These are phyloP conservation scores for Clamator glandarius DNA, from an alignment of 2,797 vertebrate species.

Conservation along the genomic window DNA sequence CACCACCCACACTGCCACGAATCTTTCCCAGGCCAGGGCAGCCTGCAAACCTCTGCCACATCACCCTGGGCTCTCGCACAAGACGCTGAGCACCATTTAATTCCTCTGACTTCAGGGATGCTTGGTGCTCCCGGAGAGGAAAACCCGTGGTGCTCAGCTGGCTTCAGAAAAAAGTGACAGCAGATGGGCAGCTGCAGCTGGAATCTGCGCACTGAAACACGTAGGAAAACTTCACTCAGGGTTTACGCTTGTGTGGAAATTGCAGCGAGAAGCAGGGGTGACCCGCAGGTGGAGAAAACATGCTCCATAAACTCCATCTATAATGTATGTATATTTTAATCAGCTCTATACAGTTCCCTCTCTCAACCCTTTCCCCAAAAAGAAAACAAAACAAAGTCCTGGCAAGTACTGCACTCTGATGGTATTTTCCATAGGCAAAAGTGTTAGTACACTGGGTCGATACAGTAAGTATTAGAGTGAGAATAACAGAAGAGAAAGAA, in stretches of 20 bases:
- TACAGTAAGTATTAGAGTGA: neutral
- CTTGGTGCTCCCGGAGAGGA: neutral
- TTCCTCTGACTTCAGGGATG: neutral
- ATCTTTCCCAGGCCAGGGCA: neutral
- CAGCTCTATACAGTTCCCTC: neutral
- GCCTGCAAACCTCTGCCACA: neutral
- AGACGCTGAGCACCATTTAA: neutral
- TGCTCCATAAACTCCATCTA: neutral
- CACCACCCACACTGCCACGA: neutral
- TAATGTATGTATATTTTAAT: neutral
- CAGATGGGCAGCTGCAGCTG: neutral
- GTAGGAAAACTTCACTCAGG: neutral
- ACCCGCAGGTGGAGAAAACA: neutral
- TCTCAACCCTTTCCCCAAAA: neutral
- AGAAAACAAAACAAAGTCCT: neutral
- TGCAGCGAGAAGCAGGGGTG: rapidly evolving
- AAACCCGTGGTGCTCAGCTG: neutral
- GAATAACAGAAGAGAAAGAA: slow-evolving; percentile 16
- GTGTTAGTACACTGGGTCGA: neutral
- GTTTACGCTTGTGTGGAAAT: neutral
- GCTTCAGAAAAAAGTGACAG: neutral
- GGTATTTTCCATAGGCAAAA: neutral
- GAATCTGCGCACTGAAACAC: neutral
- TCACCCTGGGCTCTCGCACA: neutral
- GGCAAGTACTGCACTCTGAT: neutral